These are phyloP conservation scores for Centroberyx gerrardi DNA, from an alignment of 2,797 vertebrate genomes.

Conservation along the genomic window DNA sequence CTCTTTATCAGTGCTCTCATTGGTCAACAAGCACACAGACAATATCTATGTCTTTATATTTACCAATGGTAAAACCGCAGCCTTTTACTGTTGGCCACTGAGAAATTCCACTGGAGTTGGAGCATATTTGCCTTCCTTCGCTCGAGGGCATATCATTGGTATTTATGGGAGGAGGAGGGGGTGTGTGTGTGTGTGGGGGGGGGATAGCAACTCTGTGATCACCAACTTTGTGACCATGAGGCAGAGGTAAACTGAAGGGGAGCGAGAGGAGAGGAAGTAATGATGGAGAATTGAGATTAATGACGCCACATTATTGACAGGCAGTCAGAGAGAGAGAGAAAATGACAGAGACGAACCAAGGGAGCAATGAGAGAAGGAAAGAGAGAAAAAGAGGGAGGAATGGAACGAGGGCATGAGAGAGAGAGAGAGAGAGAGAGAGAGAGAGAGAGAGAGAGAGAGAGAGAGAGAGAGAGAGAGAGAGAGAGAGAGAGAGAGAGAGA, in stretches of 20 bases:
- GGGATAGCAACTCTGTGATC: conserved; percentile 8
- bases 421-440: neutral
- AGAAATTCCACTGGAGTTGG: conserved; percentile 18
- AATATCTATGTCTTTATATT: too few species aligned
- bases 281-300: conserved; percentile 59
- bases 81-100: conserved; percentile 33
- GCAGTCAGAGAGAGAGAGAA: conserved; percentile 31
- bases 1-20: too few species aligned
- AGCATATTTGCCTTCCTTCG: conserved; percentile 24
- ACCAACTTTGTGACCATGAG: conserved; percentile 39
- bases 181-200: too few species aligned
- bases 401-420: conserved; percentile 7
- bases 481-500: conserved; percentile 8
- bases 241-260: conserved; percentile 40
- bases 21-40: too few species aligned
- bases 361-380: conserved; percentile 22
- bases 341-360: conserved; percentile 23
- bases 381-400: neutral
- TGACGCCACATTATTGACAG: conserved; percentile 65
- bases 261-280: conserved; percentile 48
- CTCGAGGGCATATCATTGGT: conserved; percentile 38
- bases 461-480: conserved; percentile 26
- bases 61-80: too few species aligned
- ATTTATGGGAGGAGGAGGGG: conserved; percentile 20
- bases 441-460: conserved; percentile 35